Conservation (phyloP, 1,140 invertebrate genomes). For the Arion vulgaris region DNA sequence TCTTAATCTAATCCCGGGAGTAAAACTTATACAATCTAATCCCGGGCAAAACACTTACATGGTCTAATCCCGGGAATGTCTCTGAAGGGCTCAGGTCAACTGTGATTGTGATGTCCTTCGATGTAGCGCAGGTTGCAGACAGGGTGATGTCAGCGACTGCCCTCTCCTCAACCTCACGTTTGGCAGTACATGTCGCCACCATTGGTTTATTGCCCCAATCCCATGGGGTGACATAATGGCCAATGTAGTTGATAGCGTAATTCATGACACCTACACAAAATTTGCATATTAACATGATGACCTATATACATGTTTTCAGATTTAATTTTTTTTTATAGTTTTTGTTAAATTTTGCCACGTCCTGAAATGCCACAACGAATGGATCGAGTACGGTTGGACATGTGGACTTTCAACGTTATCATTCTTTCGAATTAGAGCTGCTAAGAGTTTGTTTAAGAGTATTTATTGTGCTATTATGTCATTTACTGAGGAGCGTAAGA, state of each 20-base stretch:
- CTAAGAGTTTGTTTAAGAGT: no score
- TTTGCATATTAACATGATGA: not conserved
- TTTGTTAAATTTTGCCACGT: no score
- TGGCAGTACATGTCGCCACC: conserved; percentile 47
- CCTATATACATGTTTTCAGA: no score
- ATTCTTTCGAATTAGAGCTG: no score
- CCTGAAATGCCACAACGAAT: no score
- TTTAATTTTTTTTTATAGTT: conserved; percentile 8
- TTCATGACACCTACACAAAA: conserved; percentile 52
- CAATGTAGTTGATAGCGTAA: conserved; percentile 61
- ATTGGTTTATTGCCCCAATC: conserved; percentile 54
- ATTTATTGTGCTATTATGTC: no score
- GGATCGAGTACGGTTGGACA: no score
- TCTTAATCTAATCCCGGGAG: no score
- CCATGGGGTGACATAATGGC: conserved; percentile 56
- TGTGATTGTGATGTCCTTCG: not conserved
- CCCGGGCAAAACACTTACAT: no score
- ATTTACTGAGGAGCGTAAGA: no score
- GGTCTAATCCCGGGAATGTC: conserved; percentile 15
- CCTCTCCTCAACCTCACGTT: conserved; percentile 23
- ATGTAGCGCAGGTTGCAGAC: conserved; percentile 37
- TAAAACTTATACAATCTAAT: no score
- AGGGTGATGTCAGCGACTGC: conserved; percentile 45
- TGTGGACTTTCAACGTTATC: no score
- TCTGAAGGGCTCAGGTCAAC: conserved; percentile 42